phyloP scores from a whole-genome alignment of 2,888 invertebrate species.

The Clostera curtula region DNA sequence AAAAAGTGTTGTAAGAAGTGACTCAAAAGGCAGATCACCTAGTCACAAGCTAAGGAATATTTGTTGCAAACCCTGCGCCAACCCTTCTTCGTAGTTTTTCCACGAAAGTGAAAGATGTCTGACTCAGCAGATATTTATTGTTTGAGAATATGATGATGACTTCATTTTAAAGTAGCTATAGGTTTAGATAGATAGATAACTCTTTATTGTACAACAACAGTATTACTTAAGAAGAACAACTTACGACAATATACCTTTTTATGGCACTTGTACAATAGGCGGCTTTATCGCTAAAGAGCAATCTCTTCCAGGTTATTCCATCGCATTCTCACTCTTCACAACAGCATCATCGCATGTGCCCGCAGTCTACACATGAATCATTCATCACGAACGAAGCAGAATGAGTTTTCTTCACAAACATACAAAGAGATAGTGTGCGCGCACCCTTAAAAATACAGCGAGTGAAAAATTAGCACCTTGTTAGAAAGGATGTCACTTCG shows the following conservation, averaged over 20 bases:
- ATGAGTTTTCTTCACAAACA: slow-evolving; percentile 35
- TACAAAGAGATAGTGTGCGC: slow-evolving; percentile 26
- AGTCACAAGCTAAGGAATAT: too few relatives aligned
- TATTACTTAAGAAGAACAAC: too few relatives aligned
- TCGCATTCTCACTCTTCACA: slow-evolving; percentile 12
- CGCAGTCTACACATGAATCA: slow-evolving; percentile 37
- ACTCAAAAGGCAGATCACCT: too few relatives aligned
- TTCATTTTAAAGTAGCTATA: too few relatives aligned
- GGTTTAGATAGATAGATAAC: too few relatives aligned
- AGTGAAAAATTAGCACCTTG: slow-evolving; percentile 21
- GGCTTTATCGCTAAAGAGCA: background rate
- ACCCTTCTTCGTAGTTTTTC: too few relatives aligned
- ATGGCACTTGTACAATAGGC: slow-evolving; percentile 2
- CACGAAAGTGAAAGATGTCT: too few relatives aligned
- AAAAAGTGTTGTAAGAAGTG: too few relatives aligned
- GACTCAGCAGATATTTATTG: too few relatives aligned
- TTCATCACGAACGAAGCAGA: slow-evolving; percentile 32
- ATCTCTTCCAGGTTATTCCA: slow-evolving; percentile 8
- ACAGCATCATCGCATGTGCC: slow-evolving; percentile 12
- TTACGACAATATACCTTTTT: slow-evolving; percentile 1
- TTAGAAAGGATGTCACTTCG: slow-evolving; percentile 6
- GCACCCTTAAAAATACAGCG: slow-evolving; percentile 25
- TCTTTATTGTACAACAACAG: too few relatives aligned
- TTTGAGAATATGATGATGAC: too few relatives aligned
- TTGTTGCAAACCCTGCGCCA: too few relatives aligned